Base-by-base conservation (phyloP, 2,797 vertebrate species). In the Parambassis ranga region DNA sequence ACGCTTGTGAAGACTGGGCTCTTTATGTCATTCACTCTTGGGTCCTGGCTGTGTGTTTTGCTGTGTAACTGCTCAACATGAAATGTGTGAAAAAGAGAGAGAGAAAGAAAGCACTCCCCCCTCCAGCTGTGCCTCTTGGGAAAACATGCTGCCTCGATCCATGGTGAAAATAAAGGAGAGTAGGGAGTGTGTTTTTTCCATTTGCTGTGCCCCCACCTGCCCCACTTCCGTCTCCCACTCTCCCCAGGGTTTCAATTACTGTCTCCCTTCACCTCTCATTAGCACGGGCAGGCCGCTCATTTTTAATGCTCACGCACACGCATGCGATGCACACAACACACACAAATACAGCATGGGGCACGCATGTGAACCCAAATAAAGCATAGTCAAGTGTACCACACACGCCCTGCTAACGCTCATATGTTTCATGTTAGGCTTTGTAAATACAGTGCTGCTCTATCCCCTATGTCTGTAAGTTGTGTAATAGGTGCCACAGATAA, bases 231-330 rank as follows among this genome's bases (percentile, higher is more conserved):
- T 51, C 73, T 75, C 71, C 33, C 32, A 10, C 74, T 69, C 71
- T 90, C 90, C 83, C 83, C 57, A 62, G 87, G 87, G 90, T 90
- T 91, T 91, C 87, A 91, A 90, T 92, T 92, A 92, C 85, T 78
- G 79, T 88, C 86, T 92, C 78, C 81, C 82, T 89, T 92, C 91
- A 91, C 89, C 90, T 93, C 87, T 92, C 87, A 93, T 93, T 92
- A 92, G 82, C 80, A 82, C 67, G 73, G 83, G 85, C 76, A 84
- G 81, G 81, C 75, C 76, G 65, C 75, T 89, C 71, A 46, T 84
- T 87, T 80, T 78, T 90, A 88, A 84, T 84, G 64, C 83, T 75
- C 58, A 48, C 31, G 2, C 71, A 56, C 64, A 61, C 46, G 53
- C 27, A 28, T 31, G 61, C 31, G 22, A 52, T 39, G 65, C 46